Conservation (phyloP, 2,888 invertebrate genomes). For the Oasisia sp. region DNA sequence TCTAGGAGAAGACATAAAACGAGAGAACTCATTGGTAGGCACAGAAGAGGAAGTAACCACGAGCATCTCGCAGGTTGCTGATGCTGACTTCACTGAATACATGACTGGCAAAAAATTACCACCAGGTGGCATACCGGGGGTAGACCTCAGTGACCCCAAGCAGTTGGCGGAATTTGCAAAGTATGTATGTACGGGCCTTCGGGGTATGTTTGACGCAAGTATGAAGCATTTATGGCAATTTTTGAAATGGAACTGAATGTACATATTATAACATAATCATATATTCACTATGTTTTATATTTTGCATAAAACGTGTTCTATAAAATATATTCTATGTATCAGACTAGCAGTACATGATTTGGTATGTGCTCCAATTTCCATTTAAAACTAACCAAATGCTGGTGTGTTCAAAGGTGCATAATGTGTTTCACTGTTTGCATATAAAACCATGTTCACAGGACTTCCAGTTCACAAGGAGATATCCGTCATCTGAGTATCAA, state of each 20-base stretch:
- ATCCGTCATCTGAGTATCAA: not conserved
- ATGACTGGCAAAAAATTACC: constrained; percentile 88
- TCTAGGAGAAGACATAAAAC: constrained; percentile 31
- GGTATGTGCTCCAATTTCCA: too few relatives aligned
- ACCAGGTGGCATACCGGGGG: constrained; percentile 77
- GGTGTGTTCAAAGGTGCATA: too few relatives aligned
- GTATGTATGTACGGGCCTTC: constrained; percentile 53
- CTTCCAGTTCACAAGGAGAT: not conserved
- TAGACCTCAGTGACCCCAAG: constrained; percentile 91
- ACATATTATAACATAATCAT: not conserved
- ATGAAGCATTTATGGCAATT: not conserved
- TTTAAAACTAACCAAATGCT: too few relatives aligned
- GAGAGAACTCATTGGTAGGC: constrained; percentile 35
- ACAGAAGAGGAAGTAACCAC: constrained; percentile 71
- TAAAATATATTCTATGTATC: too few relatives aligned
- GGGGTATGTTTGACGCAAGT: not conserved
- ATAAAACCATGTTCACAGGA: not conserved
- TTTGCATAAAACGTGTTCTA: too few relatives aligned
- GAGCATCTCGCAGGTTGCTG: constrained; percentile 66
- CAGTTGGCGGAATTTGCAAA: constrained; percentile 91
- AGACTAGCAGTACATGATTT: too few relatives aligned
- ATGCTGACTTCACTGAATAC: constrained; percentile 91
- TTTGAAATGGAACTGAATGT: not conserved
- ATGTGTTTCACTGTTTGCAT: not conserved
- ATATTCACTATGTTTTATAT: too few relatives aligned